Percentiles rank a stretch among this genome's conserved stretches.
Evolutionary conservation across 1,140 invertebrate species (phyloP).

Genomic region (Drosophila sp.): DNA sequence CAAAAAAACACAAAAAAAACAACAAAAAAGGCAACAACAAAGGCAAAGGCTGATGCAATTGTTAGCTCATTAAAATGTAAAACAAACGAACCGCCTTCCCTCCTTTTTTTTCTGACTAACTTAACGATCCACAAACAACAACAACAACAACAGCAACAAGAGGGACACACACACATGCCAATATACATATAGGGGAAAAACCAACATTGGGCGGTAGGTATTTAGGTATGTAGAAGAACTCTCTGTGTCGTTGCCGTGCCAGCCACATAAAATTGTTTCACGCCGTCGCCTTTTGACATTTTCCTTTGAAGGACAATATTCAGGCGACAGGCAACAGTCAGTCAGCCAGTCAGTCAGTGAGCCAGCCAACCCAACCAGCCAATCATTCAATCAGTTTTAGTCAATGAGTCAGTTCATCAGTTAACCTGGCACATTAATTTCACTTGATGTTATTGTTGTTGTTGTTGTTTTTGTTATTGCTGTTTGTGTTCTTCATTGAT

Average conservation of each 20-base stretch:
- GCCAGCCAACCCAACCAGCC: conserved; percentile 25
- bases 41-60: conserved; percentile 61
- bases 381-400: conserved; percentile 38
- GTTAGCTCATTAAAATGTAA: conserved; percentile 71
- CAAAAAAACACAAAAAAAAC: background rate
- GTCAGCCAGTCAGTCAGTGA: conserved; percentile 36
- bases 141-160: background rate
- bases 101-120: conserved; percentile 11
- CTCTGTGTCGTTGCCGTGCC: conserved; percentile 44
- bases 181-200: conserved; percentile 23
- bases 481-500: conserved; percentile 54
- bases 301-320: conserved; percentile 61
- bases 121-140: conserved; percentile 40
- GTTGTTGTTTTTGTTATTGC: conserved; percentile 32
- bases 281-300: conserved; percentile 68
- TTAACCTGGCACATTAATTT: conserved; percentile 49
- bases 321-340: conserved; percentile 13
- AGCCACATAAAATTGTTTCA: conserved; percentile 43
- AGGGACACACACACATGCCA: conserved; percentile 13
- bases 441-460: conserved; percentile 3
- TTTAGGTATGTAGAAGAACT: conserved; percentile 24
- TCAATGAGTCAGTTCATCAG: conserved; percentile 32
- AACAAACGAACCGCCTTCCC: conserved; percentile 35
- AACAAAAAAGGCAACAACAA: conserved; percentile 6
- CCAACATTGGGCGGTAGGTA: conserved; percentile 23